Evolutionary conservation across 2,888 invertebrate species (phyloP).

Genomic region (Plagodis pulveraria): DNA sequence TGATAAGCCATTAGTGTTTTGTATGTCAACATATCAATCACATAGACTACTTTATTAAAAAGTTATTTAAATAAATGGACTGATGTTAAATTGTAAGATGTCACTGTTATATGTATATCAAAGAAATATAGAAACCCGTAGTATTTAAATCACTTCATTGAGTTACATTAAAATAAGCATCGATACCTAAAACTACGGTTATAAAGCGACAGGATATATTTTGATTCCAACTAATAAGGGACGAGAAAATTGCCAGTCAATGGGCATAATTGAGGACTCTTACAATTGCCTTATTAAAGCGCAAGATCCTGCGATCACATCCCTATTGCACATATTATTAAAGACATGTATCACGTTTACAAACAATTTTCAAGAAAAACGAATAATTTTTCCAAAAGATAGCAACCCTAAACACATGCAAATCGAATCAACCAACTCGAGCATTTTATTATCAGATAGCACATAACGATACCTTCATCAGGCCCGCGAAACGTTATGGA

Average conservation of each 20-base stretch:
- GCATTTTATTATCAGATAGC: slow-evolving; percentile 78
- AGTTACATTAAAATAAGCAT: too few relatives aligned
- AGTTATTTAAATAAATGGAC: slow-evolving; percentile 13
- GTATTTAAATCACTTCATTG: too few relatives aligned
- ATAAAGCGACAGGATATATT: too few relatives aligned
- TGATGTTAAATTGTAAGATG: slow-evolving; percentile 3
- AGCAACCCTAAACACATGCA: slow-evolving; percentile 61
- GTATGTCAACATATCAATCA: slow-evolving; percentile 14
- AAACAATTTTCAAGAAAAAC: slow-evolving; percentile 36
- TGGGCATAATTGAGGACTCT: too few relatives aligned
- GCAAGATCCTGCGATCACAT: too few relatives aligned
- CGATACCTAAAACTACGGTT: too few relatives aligned
- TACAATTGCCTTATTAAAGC: background rate
- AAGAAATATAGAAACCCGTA: too few relatives aligned
- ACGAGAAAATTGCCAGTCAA: too few relatives aligned
- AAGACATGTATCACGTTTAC: too few relatives aligned
- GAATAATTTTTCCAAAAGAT: slow-evolving; percentile 44
- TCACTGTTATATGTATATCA: too few relatives aligned
- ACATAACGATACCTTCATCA: slow-evolving; percentile 79
- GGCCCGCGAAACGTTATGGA: slow-evolving; percentile 66
- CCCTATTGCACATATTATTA: too few relatives aligned
- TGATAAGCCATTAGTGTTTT: slow-evolving; percentile 15
- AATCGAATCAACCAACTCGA: slow-evolving; percentile 69
- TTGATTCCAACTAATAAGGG: too few relatives aligned
- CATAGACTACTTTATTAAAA: slow-evolving; percentile 19